phyloP scores from a whole-genome alignment of 2,113 vertebrate genomes.

The Fregata magnificens region DNA sequence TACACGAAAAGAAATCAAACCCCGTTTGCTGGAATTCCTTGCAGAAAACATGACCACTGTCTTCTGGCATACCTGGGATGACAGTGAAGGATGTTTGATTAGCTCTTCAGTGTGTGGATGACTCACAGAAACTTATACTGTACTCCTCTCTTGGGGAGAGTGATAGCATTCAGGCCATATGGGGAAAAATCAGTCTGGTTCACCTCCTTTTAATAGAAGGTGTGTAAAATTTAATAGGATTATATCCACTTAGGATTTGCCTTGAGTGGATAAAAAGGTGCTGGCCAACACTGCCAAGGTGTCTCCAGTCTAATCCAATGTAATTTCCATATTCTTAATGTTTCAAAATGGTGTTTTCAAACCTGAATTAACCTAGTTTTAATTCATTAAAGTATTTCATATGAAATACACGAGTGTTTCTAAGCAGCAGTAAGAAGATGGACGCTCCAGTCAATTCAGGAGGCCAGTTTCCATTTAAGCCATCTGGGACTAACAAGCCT shows the following conservation, averaged over 20 bases:
- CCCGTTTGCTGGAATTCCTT: background rate
- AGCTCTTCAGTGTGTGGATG: background rate
- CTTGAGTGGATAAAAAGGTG: background rate
- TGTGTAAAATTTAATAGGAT: background rate
- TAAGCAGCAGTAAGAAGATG: background rate
- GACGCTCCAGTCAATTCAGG: background rate
- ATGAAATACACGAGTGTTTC: background rate
- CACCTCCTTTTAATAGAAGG: background rate
- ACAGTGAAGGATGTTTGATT: background rate
- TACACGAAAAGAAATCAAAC: background rate
- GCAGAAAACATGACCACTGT: background rate
- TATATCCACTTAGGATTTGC: background rate
- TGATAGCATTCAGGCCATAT: background rate
- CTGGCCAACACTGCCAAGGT: background rate
- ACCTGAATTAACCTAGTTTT: background rate
- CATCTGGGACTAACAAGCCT: background rate
- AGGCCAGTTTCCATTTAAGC: background rate
- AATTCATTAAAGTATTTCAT: background rate
- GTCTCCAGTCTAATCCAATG: background rate
- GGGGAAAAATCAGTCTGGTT: background rate
- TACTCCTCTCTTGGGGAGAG: background rate
- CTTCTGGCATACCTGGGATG: background rate
- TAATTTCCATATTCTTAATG: background rate
- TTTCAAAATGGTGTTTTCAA: background rate
- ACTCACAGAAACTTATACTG: background rate